Conservation (phyloP, 1,140 invertebrate species). For the Zaprionus tsacasi region DNA sequence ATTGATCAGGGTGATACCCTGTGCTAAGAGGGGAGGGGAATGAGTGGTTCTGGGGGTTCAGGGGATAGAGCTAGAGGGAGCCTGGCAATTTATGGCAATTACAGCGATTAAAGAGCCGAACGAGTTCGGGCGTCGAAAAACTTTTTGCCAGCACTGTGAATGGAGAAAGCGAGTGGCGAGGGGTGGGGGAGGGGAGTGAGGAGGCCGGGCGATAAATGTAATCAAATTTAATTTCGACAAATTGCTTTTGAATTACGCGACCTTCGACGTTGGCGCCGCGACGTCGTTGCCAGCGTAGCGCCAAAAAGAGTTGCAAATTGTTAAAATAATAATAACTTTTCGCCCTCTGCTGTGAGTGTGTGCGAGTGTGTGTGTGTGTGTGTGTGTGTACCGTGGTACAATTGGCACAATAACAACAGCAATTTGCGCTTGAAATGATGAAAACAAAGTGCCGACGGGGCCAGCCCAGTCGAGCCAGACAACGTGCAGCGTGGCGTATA, state of each 20-base stretch:
- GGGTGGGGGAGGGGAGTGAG: neutral
- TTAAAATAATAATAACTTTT: slow-evolving; percentile 81
- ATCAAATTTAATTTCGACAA: slow-evolving; percentile 81
- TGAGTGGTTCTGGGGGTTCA: neutral
- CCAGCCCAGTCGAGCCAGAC: slow-evolving; percentile 3
- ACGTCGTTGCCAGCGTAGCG: slow-evolving; percentile 42
- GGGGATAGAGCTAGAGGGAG: neutral
- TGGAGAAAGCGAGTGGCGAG: neutral
- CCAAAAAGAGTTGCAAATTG: slow-evolving; percentile 73
- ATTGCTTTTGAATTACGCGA: slow-evolving; percentile 81
- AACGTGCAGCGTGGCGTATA: slow-evolving; percentile 48
- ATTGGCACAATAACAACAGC: slow-evolving; percentile 78
- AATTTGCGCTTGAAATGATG: slow-evolving; percentile 68
- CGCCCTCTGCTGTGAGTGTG: slow-evolving; percentile 7
- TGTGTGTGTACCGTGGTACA: slow-evolving; percentile 50
- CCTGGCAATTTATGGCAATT: slow-evolving; percentile 70
- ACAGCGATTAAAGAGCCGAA: slow-evolving; percentile 72
- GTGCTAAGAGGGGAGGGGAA: neutral
- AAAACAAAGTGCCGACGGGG: slow-evolving; percentile 48
- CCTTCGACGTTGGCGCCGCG: slow-evolving; percentile 69
- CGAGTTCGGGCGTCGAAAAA: slow-evolving; percentile 13
- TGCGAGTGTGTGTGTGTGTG: slow-evolving; percentile 30
- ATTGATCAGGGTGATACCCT: neutral
- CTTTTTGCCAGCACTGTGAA: slow-evolving; percentile 39
- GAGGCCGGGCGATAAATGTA: slow-evolving; percentile 63